These are phyloP conservation scores for Dasyornis broadbenti DNA, from an alignment of 2,113 vertebrate genomes.

Conservation along the genomic window DNA sequence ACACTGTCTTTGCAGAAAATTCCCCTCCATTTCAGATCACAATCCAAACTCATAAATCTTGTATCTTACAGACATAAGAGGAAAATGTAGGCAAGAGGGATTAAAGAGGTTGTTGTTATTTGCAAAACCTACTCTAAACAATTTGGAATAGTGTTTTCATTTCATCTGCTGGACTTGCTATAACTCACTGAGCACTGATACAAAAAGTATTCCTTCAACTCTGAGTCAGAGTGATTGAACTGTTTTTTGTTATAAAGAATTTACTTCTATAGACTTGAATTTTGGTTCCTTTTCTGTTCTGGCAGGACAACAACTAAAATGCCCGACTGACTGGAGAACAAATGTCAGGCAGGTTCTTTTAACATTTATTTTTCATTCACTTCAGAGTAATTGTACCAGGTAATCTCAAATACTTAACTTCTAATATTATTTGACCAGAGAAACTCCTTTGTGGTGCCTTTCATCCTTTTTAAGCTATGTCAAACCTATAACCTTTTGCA, in stretches of 20 bases:
- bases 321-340: not conserved
- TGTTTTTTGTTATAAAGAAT: not conserved
- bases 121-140: not conserved
- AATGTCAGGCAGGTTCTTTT: not conserved
- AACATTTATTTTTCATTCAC: conserved; percentile 59
- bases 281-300: conserved; percentile 19
- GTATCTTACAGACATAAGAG: not conserved
- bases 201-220: not conserved
- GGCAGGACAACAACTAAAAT: conserved; percentile 47
- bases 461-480: conserved; percentile 47
- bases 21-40: not conserved
- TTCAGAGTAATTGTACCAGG: conserved; percentile 60
- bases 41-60: not conserved
- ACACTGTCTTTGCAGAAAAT: not conserved
- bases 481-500: not conserved
- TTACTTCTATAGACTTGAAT: not conserved
- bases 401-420: conserved; percentile 45
- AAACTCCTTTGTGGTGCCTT: conserved; percentile 19
- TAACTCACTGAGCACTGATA: not conserved
- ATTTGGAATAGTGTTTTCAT: not conserved
- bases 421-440: conserved; percentile 23
- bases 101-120: not conserved
- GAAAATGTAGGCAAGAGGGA: not conserved
- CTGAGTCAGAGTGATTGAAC: not conserved
- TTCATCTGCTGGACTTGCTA: not conserved